Percentiles rank a stretch among this genome's conserved stretches.
Evolutionary conservation across 2,888 invertebrate species (phyloP).

Genomic region (Anagyrus pseudococci): DNA sequence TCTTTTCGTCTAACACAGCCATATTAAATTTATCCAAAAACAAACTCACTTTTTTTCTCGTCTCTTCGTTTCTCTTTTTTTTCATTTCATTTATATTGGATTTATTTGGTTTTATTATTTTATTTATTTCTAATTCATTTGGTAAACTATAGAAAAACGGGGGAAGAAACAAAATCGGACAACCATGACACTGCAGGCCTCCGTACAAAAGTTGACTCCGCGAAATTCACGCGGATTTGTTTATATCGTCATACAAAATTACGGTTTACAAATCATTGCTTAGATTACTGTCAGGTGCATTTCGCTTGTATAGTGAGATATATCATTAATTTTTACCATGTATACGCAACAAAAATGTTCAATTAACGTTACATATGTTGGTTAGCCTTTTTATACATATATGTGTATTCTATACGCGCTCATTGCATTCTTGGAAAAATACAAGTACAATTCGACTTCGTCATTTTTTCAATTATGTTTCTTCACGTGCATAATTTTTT

Average conservation of each 20-base stretch:
- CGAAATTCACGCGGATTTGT: slow-evolving; percentile 14
- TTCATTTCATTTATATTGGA: neutral
- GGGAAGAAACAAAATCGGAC: slow-evolving; percentile 25
- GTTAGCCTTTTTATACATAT: too few relatives aligned
- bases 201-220: slow-evolving; percentile 21
- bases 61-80: neutral
- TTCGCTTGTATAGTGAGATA: slow-evolving; percentile 21
- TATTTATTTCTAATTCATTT: slow-evolving; percentile 1
- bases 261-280: slow-evolving; percentile 32
- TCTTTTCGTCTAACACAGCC: slow-evolving; percentile 26
- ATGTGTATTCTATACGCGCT: too few relatives aligned
- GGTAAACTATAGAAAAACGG: too few relatives aligned
- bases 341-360: slow-evolving; percentile 14
- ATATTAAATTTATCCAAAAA: slow-evolving; percentile 24
- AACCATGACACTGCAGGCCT: slow-evolving; percentile 18
- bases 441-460: too few relatives aligned
- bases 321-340: slow-evolving; percentile 11
- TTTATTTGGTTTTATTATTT: too few relatives aligned
- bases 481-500: too few relatives aligned
- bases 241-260: slow-evolving; percentile 34
- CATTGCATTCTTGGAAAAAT: too few relatives aligned
- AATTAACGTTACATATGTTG: neutral
- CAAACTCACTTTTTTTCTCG: neutral
- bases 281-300: slow-evolving; percentile 27
- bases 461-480: too few relatives aligned